A percentile compares a stretch with the other conserved stretches of the same genome.
Conservation (phyloP, 2,113 vertebrate species). For the Colossoma macropomum region DNA sequence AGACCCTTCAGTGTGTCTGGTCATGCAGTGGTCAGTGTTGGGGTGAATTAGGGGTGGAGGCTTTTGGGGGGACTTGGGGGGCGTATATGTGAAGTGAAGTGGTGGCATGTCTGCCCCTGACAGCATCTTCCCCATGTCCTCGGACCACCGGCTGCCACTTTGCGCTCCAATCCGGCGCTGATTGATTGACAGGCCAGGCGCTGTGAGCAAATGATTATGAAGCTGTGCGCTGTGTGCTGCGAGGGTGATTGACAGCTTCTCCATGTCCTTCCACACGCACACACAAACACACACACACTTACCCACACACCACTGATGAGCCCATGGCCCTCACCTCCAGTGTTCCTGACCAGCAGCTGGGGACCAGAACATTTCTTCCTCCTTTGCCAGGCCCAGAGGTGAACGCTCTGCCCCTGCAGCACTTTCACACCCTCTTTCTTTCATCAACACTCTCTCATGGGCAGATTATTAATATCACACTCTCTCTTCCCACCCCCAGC, state of each 20-base stretch:
- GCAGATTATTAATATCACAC: conserved; percentile 61
- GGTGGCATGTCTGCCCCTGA: conserved; percentile 21
- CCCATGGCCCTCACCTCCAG: neutral
- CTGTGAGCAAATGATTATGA: conserved; percentile 50
- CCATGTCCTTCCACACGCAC: conserved; percentile 16
- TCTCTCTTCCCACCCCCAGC: conserved; percentile 5
- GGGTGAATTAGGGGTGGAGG: conserved; percentile 3
- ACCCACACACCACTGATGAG: neutral
- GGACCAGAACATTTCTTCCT: conserved; percentile 24
- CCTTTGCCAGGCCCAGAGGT: neutral
- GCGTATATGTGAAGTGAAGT: conserved; percentile 29
- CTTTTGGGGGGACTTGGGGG: neutral
- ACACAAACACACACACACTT: conserved; percentile 9
- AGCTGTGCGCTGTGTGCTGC: conserved; percentile 45
- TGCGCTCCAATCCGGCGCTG: conserved; percentile 24
- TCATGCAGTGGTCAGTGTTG: conserved; percentile 15
- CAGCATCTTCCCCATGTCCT: conserved; percentile 28
- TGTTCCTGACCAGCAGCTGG: conserved; percentile 30
- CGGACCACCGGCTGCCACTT: conserved; percentile 44
- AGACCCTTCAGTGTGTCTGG: neutral
- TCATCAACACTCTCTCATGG: conserved; percentile 57
- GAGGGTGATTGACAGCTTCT: conserved; percentile 48
- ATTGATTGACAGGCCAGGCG: conserved; percentile 69
- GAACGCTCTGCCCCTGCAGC: conserved; percentile 42
- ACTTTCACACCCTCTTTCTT: conserved; percentile 51